Evolutionary conservation across 2,888 invertebrate genomes (phyloP), one percentile per base, ranked within the genome.

Genomic region (Fissipunctia ypsillon): DNA sequence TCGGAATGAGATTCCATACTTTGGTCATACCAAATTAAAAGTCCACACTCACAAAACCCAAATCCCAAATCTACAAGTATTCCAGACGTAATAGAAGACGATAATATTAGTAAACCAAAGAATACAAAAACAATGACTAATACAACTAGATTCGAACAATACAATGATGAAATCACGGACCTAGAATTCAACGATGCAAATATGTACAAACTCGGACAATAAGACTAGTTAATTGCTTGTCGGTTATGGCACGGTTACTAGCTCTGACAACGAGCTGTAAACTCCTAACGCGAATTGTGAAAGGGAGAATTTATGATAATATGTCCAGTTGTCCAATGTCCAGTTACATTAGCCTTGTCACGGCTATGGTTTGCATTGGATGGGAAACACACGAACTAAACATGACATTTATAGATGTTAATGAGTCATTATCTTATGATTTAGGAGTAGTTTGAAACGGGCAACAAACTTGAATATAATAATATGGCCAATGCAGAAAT

Each of bases 211-310:
- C 25, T 35, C 54, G 28, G 22, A 56, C 73, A 45, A 64, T 81
- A 78, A 83, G 43, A 64, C 50, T 31, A 43, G 67, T 56, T 81
- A 73, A 81, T 79, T 83, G 63, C 50, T 70, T 54, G 56, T 28
- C 14, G 50, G 59, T 65, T 79, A 63, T 43, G 65, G 31, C 28
- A 65, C 65, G 69, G 68, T 76, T 70, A 75, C 63, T 61, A n/a
- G 50, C 45, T 48, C 48, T 74, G 63, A 68, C 84, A 83, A 78
- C 79, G 68, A 80, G 59, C 67, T 72, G 78, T 69, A 69, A 80
- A 78, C 70, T 70, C 41, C 56, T 73, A 73, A 48, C 35, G 31
- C 22, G n/a, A 65, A 78, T 65, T 67, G 59, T 64, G 59, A 83
- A 48, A 43, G 66, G 19, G 28, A 54, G 25, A 82, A 79, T 66